These are phyloP conservation scores for Tetramorium alpestre DNA, from an alignment of 1,140 invertebrate species.

Conservation along the genomic window DNA sequence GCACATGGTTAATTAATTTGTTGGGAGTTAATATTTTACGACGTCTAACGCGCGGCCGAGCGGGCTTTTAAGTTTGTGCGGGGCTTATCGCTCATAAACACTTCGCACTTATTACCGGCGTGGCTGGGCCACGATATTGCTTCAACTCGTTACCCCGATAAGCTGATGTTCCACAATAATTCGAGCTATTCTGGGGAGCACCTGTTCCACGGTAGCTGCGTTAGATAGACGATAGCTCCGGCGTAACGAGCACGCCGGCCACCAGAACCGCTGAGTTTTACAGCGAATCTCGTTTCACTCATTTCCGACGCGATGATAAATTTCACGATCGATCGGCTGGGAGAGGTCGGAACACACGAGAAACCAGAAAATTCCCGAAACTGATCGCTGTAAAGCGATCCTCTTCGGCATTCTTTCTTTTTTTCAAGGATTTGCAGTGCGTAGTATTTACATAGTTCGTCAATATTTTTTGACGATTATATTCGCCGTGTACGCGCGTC, in stretches of 20 bases:
- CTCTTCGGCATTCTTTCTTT: too few species aligned
- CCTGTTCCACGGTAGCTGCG: constrained; percentile 58
- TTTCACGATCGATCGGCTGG: not conserved
- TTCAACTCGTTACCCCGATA: constrained; percentile 42
- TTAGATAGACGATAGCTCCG: constrained; percentile 40
- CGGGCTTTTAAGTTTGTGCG: constrained; percentile 40
- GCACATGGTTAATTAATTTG: constrained; percentile 53
- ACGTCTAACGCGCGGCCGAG: not conserved
- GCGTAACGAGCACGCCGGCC: constrained; percentile 23
- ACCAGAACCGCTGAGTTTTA: constrained; percentile 27
- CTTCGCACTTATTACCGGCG: constrained; percentile 52
- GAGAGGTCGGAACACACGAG: not conserved
- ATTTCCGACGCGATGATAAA: constrained; percentile 22
- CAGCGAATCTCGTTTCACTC: constrained; percentile 8
- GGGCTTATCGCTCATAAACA: constrained; percentile 66
- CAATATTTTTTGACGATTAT: not conserved
- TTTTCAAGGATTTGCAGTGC: not conserved
- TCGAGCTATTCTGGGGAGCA: constrained; percentile 60
- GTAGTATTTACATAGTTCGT: not conserved
- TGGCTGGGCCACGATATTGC: constrained; percentile 42
- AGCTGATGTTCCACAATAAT: constrained; percentile 63
- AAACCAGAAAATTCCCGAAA: not conserved
- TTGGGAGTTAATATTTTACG: constrained; percentile 34
- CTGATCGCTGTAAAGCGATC: not conserved
- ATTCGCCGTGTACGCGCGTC: too few species aligned